phyloP scores from a whole-genome alignment of 2,797 vertebrate genomes.

The Notoglanidium macrostoma region DNA sequence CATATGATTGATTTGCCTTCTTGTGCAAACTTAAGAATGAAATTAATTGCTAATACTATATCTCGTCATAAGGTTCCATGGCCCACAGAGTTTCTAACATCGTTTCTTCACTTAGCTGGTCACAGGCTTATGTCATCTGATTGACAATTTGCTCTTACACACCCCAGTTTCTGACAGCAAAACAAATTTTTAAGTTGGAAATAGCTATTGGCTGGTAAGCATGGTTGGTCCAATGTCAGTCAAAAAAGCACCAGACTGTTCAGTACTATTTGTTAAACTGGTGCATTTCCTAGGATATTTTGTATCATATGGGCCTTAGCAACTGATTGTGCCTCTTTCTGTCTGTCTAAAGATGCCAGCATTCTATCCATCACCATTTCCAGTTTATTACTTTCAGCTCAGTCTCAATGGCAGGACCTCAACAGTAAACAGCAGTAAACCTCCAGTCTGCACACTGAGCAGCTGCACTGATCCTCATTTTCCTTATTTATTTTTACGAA shows the following conservation, averaged over 20 bases:
- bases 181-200: not conserved
- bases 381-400: constrained; percentile 88
- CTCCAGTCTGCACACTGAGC: not conserved
- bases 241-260: not conserved
- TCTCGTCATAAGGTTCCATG: not conserved
- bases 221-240: not conserved
- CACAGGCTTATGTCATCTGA: not conserved
- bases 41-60: not conserved
- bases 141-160: not conserved
- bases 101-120: not conserved
- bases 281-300: not conserved
- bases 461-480: constrained; percentile 16
- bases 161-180: not conserved
- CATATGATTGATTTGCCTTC: not conserved
- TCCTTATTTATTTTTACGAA: constrained; percentile 7
- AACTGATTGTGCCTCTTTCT: constrained; percentile 4
- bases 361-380: constrained; percentile 86
- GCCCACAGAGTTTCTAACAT: not conserved
- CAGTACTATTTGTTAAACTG: not conserved
- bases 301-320: not conserved
- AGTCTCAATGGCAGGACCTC: constrained; percentile 76
- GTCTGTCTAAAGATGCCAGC: constrained; percentile 79
- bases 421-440: constrained; percentile 36
- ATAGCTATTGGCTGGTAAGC: not conserved
- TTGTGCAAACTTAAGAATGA: not conserved